These are phyloP conservation scores for Bactericera cockerelli DNA, from an alignment of 1,140 invertebrate genomes.

Conservation along the genomic window DNA sequence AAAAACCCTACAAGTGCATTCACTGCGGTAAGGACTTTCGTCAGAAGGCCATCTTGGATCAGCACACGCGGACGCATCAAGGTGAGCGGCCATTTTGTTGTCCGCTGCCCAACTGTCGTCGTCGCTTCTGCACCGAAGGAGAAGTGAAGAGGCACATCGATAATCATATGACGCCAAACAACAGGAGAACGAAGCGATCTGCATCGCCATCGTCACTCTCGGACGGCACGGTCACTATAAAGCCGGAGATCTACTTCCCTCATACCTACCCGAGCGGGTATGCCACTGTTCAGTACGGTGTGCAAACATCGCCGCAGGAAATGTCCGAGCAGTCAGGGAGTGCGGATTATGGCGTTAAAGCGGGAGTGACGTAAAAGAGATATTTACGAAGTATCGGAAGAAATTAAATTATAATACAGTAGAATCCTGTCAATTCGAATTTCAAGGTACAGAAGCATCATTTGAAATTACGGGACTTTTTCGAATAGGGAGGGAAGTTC, in stretches of 20 bases:
- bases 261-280: conserved; percentile 51
- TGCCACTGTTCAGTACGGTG: background rate
- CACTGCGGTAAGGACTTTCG: conserved; percentile 78
- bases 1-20: conserved; percentile 74
- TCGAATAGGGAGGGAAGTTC: too few species aligned
- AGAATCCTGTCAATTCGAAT: too few species aligned
- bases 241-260: conserved; percentile 70
- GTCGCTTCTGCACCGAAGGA: conserved; percentile 65
- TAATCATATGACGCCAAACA: conserved; percentile 73
- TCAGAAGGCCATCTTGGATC: conserved; percentile 75
- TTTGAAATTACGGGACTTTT: too few species aligned
- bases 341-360: too few species aligned
- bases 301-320: background rate
- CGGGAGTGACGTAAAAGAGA: too few species aligned
- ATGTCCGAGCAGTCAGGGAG: too few species aligned
- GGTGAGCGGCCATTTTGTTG: conserved; percentile 82
- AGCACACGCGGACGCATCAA: conserved; percentile 77
- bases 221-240: conserved; percentile 40
- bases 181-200: conserved; percentile 27
- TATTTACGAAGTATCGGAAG: too few species aligned
- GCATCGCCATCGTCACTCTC: conserved; percentile 24
- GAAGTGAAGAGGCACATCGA: conserved; percentile 79
- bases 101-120: conserved; percentile 72
- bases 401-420: too few species aligned
- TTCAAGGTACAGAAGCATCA: too few species aligned